A percentile compares a stretch with the other conserved stretches of the same genome.
Evolutionary conservation across 1,140 invertebrate genomes (phyloP).

Genomic region (Ephestia elutella): DNA sequence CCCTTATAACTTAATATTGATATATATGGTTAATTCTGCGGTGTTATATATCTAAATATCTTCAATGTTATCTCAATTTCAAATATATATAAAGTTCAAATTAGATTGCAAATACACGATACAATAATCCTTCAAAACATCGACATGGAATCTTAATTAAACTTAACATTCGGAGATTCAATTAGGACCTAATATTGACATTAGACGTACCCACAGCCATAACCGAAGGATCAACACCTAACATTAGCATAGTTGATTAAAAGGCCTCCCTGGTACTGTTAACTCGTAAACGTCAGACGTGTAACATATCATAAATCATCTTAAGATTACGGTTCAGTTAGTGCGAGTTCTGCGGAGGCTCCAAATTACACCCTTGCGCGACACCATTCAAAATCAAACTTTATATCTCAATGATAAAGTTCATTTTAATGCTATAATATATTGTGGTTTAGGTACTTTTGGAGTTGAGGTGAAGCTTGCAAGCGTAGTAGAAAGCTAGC

Average conservation of each 20-base stretch:
- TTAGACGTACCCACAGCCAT: constrained; percentile 35
- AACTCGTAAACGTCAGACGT: constrained; percentile 68
- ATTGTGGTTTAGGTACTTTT: constrained; percentile 24
- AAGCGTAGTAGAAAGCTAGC: constrained; percentile 48
- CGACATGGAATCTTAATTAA: constrained; percentile 45
- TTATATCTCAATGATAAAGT: constrained; percentile 19
- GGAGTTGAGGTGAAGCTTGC: constrained; percentile 32
- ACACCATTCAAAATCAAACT: constrained; percentile 21
- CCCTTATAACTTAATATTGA: not conserved
- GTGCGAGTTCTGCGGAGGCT: constrained; percentile 35
- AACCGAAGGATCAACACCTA: constrained; percentile 54
- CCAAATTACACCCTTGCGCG: constrained; percentile 27
- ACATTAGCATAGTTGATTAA: constrained; percentile 73
- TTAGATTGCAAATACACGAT: not conserved
- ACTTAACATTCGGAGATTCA: constrained; percentile 58
- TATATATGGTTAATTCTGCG: not conserved
- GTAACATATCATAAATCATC: constrained; percentile 72
- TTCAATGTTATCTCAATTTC: not conserved
- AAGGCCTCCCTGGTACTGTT: constrained; percentile 62
- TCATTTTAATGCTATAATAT: constrained; percentile 16
- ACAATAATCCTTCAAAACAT: constrained; percentile 15
- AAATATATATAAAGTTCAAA: not conserved
- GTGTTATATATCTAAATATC: not conserved
- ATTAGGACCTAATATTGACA: constrained; percentile 65
- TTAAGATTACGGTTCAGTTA: constrained; percentile 62